Evolutionary conservation across 2,888 invertebrate species (phyloP), one percentile per base, ranked within the genome.

Genomic region (Timandra comae): DNA sequence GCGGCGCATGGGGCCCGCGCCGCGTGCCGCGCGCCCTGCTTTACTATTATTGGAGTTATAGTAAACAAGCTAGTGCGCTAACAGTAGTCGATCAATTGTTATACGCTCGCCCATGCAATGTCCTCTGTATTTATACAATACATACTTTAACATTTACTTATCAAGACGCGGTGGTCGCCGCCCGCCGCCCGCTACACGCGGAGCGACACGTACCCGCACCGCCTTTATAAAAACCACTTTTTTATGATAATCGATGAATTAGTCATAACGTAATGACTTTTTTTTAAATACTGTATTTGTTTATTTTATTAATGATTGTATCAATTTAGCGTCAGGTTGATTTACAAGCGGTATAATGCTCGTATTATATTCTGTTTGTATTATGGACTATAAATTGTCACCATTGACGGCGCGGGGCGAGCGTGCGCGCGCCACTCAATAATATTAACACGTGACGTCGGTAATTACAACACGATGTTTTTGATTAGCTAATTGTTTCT

Each of bases 41-140:
- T 5, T 49, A 52, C 56, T 55, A 59, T 58, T 60, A 63, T 62
- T 65, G 54, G 60, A 55, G 53, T 49, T 52, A 55, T 69, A 62
- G 70, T 71, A 69, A 70, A 70, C 71, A 65, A 55, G 54, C 48
- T 49, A 42, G 29, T 47, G 44, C 52, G 57, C 54, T 53, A 50
- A 52, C 53, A 53, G 50, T 42, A 47, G 43, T 46, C 43, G 37
- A 48, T 30, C 44, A 34, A 48, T 35, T 35, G 40, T 44, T 38
- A 41, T 39, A 41, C 28, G 33, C 35, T 41, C n/a, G 43, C 35
- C 43, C 36, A 36, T 41, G 28, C 23, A 31, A 36, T 43, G 38
- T 35, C 29, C 25, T 43, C 45, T 46, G 45, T 43, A 43, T 44
- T 43, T 45, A 43, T 49, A 38, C 38, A 41, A 48, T 45, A n/a